Conservation (phyloP, 2,113 vertebrate genomes). For the Phylloscopus trochilus region DNA sequence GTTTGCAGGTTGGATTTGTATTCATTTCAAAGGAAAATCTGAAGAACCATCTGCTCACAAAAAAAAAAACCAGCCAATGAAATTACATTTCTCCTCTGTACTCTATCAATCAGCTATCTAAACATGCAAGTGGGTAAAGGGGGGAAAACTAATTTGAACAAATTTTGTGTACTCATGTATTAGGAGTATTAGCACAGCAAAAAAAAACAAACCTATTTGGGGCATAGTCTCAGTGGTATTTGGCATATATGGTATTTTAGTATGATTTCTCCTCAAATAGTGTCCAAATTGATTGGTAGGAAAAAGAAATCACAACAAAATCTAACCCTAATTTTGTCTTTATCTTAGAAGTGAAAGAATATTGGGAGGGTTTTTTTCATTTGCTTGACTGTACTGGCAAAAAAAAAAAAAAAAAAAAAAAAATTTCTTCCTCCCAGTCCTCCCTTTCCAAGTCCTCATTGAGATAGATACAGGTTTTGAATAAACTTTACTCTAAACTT, state of each 20-base stretch:
- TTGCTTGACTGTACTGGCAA: not conserved
- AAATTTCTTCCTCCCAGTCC: not conserved
- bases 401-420: not conserved
- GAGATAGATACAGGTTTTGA: not conserved
- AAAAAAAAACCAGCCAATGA: not conserved
- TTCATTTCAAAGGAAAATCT: not conserved
- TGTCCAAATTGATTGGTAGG: not conserved
- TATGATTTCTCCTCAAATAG: no score
- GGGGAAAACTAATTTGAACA: not conserved
- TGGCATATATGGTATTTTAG: not conserved
- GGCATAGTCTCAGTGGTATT: not conserved
- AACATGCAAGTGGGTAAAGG: not conserved
- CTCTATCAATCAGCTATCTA: not conserved
- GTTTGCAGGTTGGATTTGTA: not conserved
- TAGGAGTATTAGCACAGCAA: not conserved
- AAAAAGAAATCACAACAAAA: not conserved
- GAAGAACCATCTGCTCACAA: not conserved
- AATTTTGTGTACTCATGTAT: not conserved
- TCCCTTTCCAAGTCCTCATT: not conserved
- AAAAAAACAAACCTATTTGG: not conserved
- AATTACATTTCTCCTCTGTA: not conserved
- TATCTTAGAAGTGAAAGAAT: not conserved
- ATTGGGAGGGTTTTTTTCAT: rapidly evolving
- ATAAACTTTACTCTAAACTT: not conserved
- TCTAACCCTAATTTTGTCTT: not conserved